Evolutionary conservation across 2,888 invertebrate genomes (phyloP), one percentile per base, ranked within the genome.

Genomic region (Disparrhopalites patrizii): DNA sequence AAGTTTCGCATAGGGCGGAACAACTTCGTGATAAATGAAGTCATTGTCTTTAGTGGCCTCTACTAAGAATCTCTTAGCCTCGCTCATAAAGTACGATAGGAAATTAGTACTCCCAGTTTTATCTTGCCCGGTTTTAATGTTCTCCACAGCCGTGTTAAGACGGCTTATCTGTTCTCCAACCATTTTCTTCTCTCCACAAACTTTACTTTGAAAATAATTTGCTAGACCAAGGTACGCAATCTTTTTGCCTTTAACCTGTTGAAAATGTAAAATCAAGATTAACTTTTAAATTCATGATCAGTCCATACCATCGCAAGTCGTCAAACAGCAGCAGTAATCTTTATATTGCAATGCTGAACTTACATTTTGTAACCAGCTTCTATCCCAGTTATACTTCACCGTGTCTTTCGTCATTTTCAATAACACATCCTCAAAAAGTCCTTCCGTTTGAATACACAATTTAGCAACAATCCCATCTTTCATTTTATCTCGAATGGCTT

Each of bases 11-110:
- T 86, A 79, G 77, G 95, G 93, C 0, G 97, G 95, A 77, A 99
- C 87, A 78, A 92, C 87, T 81, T 96, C 54, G 31, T 54, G 54
- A 81, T 99, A 99, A 78, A 99, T 99, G 80, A 98, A 97, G 82
- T 99, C 94, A 81, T 99, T 99, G 81, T 99, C 98, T 80, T 94
- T 94, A 76, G 85, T 85, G 0, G 93, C 95, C 75, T 89, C 88
- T 1, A 85, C 85, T 68, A 93, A 83, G 76, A 87, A 86, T 60
- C 88, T 83, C 76, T 86, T 84, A 3, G 87, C 87, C 73, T 85
- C 86, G 65, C 81, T 83, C 8, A 82, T 81, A 71, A 84, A 83
- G 68, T 87, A 87, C 76, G 85, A 83, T 71, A 86, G 84, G 54
- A 85, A 80, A 33, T 78, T 78, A 1, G 83, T 79, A 73, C 83